Evolutionary conservation across 2,113 vertebrate species (phyloP).

Genomic region (Cricetomys ansorgei): DNA sequence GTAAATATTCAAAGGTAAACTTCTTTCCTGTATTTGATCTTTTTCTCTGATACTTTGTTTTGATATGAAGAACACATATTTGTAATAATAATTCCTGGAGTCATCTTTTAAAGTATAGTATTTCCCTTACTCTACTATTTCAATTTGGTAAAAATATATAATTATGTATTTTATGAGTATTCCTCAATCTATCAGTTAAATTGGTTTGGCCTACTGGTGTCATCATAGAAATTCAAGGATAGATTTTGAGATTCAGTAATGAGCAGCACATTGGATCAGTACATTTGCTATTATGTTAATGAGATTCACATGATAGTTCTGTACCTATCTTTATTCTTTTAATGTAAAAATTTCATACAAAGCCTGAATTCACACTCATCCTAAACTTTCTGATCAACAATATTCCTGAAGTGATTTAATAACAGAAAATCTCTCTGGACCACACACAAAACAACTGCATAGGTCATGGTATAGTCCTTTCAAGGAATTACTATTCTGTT

Average conservation of each 20-base stretch:
- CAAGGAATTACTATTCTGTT: neutral
- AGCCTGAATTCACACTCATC: neutral
- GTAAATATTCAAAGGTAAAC: constrained; percentile 70
- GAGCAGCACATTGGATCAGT: neutral
- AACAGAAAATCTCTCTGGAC: neutral
- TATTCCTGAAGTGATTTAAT: neutral
- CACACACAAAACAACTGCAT: neutral
- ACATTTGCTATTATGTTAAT: neutral
- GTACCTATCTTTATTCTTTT: neutral
- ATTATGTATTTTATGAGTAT: neutral
- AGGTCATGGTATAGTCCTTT: neutral
- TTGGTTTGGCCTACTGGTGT: neutral
- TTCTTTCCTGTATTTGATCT: constrained; percentile 76
- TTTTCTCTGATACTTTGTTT: constrained; percentile 63
- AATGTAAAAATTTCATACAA: neutral
- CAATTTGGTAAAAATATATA: neutral
- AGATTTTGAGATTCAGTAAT: neutral
- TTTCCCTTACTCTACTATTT: neutral
- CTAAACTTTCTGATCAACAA: neutral
- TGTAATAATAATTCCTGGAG: constrained; percentile 27
- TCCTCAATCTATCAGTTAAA: neutral
- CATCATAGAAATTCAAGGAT: constrained; percentile 10
- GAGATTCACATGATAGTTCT: neutral
- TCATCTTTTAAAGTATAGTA: neutral
- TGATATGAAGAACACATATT: constrained; percentile 60